Conservation (phyloP, 2,113 vertebrate species). For the Sprattus sprattus region DNA sequence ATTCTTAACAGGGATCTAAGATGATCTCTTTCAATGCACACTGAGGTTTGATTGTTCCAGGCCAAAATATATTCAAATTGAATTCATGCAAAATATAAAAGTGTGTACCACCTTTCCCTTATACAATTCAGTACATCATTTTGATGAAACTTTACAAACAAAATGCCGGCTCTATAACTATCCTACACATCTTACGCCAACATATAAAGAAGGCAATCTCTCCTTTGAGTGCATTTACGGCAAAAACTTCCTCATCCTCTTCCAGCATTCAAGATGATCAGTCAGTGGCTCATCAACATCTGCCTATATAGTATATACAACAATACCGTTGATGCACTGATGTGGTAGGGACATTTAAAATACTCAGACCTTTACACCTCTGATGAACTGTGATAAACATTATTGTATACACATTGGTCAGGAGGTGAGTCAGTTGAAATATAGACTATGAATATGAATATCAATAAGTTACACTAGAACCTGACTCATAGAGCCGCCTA, state of each 20-base stretch:
- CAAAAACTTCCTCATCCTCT: neutral
- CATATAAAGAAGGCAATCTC: neutral
- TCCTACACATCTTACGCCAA: neutral
- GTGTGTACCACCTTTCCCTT: too few relatives aligned
- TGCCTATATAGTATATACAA: neutral
- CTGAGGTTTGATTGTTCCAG: too few relatives aligned
- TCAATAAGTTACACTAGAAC: neutral
- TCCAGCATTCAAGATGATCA: neutral
- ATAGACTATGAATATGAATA: neutral
- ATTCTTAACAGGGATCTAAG: too few relatives aligned
- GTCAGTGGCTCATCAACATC: neutral
- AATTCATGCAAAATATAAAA: too few relatives aligned
- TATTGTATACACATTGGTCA: neutral
- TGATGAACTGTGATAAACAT: neutral
- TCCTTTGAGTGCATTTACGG: neutral
- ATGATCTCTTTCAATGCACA: too few relatives aligned
- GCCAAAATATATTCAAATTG: too few relatives aligned
- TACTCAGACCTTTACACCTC: neutral
- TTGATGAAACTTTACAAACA: neutral
- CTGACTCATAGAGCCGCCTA: conserved; percentile 47
- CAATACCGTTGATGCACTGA: neutral
- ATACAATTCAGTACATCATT: too few relatives aligned
- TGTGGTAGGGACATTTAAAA: neutral
- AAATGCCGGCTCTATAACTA: neutral
- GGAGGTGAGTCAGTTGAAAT: neutral